Percentiles rank a stretch among this genome's conserved stretches.
Evolutionary conservation across 2,113 vertebrate species (phyloP).

Genomic region (Cebidichthys violaceus): DNA sequence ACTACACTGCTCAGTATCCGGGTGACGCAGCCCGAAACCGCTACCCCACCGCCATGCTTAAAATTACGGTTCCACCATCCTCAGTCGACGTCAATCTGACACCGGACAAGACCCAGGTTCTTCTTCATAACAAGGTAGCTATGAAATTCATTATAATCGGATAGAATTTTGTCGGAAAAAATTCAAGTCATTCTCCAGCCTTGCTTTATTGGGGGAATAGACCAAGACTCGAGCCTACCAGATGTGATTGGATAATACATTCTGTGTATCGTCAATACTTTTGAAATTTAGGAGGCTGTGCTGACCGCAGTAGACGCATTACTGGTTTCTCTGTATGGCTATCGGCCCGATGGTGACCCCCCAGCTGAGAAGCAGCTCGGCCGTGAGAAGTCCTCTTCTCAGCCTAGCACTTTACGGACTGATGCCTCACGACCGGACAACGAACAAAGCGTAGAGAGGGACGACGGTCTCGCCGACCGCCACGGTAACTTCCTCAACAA

Average conservation of each 20-base stretch:
- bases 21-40: conserved; percentile 83
- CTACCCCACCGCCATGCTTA: conserved; percentile 90
- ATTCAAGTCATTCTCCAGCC: not conserved
- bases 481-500: not conserved
- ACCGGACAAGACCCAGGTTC: conserved; percentile 95
- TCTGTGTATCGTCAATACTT: not conserved
- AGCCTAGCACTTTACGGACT: conserved; percentile 3
- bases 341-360: conserved; percentile 75
- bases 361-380: conserved; percentile 76
- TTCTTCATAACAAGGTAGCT: conserved; percentile 93
- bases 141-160: not conserved
- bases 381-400: conserved; percentile 47
- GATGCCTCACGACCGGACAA: not conserved
- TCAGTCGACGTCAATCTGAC: conserved; percentile 94
- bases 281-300: conserved; percentile 86
- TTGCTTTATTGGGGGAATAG: not conserved
- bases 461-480: not conserved
- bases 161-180: not conserved
- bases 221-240: not conserved
- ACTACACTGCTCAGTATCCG: conserved; percentile 83
- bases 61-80: conserved; percentile 87
- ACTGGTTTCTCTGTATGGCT: conserved; percentile 90
- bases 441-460: not conserved
- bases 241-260: not conserved
- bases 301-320: conserved; percentile 90